Evolutionary conservation across 2,797 vertebrate genomes (phyloP), one percentile per base, ranked within the genome.

Genomic region (Coregonus sp.): DNA sequence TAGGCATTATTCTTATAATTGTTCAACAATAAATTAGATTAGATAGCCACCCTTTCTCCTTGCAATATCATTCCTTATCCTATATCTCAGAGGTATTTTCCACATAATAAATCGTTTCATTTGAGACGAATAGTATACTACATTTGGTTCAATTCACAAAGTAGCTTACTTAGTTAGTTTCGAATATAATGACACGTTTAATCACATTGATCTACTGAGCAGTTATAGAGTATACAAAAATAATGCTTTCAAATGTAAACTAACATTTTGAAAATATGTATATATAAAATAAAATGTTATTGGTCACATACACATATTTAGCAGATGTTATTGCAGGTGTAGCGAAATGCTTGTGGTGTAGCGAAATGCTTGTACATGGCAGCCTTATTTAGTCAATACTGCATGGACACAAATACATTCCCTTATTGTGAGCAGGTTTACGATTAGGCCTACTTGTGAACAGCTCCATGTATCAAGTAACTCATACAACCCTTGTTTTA

Each of bases 401-500:
- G 31, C 31, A 33, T 33, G 31, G 3, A 33, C 31, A 40, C 37
- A 40, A 7, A 40, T 40, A 40, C 6, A 40, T 40, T 7, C 6
- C 37, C 37, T 9, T 47, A 0, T 47, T 47, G 40, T 47, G 9
- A 47, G 40, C 40, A 59, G 15, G 54, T 59, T 7, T 59, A n/a
- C 6, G 15, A 59, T 59, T 59, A n/a, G 56, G 18, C 16, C 40
- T 47, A 47, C 40, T 47, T 35, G 35, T 35, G 35, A 35, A 35
- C 35, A 35, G 35, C 35, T 35, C 4, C 11, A 12, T 47, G 40
- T 0, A 2, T 12, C 40, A 47, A 47, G 9, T 47, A 47, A 47
- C 2, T 47, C 40, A 47, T 47, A 94, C 93, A 94, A 95, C 96
- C 95, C 96, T 94, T 94, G 95, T 95, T 96, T 96, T 95, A 95